phyloP scores from a whole-genome alignment of 2,797 vertebrate genomes.

The Acrossocheilus fasciatus region DNA sequence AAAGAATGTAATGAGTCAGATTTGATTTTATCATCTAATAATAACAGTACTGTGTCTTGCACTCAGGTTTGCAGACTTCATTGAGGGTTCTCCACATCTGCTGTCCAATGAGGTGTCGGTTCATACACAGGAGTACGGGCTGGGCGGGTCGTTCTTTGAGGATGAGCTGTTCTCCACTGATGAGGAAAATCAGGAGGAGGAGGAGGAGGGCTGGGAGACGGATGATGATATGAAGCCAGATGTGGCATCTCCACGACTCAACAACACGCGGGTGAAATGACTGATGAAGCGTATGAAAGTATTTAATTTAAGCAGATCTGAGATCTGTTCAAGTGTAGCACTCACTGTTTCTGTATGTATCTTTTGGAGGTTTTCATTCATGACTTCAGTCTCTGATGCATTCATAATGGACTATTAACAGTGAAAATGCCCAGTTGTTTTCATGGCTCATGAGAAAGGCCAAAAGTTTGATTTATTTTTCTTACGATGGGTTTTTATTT shows the following conservation, averaged over 20 bases:
- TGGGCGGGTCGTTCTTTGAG: constrained; percentile 82
- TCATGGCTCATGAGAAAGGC: neutral
- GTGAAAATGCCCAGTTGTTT: neutral
- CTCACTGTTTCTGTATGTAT: constrained; percentile 28
- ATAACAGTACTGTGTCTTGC: neutral
- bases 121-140: constrained; percentile 90
- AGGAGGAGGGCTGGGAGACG: constrained; percentile 54
- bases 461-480: constrained; percentile 4
- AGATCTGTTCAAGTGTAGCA: neutral
- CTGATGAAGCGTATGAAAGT: neutral
- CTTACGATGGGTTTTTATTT: neutral
- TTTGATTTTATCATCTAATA: neutral
- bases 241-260: neutral
- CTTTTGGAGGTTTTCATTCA: neutral
- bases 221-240: constrained; percentile 46
- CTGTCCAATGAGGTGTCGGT: constrained; percentile 85
- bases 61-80: constrained; percentile 93
- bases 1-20: neutral
- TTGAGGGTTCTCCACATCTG: constrained; percentile 89
- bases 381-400: neutral
- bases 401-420: neutral
- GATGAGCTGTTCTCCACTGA: constrained; percentile 86
- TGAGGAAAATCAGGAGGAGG: constrained; percentile 72
- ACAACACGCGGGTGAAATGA: constrained; percentile 40
- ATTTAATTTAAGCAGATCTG: neutral